phyloP scores from a whole-genome alignment of 2,797 vertebrate species.

The Florisuga fusca region DNA sequence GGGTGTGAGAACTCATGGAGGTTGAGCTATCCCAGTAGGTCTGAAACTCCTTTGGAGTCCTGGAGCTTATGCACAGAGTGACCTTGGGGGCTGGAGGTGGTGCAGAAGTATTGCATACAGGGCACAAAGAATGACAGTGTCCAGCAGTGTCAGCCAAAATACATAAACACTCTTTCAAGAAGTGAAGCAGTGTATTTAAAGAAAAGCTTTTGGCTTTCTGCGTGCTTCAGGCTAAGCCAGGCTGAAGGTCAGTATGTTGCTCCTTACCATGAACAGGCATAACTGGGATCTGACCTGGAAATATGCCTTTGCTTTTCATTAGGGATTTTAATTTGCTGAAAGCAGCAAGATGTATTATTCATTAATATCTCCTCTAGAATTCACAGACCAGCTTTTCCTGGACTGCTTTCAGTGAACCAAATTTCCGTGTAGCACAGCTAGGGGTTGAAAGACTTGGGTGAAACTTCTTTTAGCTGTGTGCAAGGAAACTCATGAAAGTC shows the following conservation, averaged over 20 bases:
- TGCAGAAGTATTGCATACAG: neutral
- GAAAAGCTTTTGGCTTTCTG: neutral
- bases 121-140: neutral
- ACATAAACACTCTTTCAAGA: neutral
- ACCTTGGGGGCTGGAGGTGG: neutral
- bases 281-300: neutral
- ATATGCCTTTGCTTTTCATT: neutral
- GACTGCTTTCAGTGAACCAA: neutral
- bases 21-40: neutral
- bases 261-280: fast-evolving
- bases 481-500: neutral
- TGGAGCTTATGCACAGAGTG: neutral
- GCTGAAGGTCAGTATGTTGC: neutral
- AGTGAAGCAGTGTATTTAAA: neutral
- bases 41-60: neutral
- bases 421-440: neutral
- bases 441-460: neutral
- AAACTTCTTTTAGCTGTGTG: neutral
- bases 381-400: conserved; percentile 5
- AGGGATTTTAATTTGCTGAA: neutral
- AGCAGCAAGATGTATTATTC: conserved; percentile 1
- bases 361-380: neutral
- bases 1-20: neutral
- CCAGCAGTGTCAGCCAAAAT: neutral
- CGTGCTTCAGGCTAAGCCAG: neutral